Evolutionary conservation across 2,888 invertebrate species (phyloP).

Genomic region (Drosophila suboccidentalis): DNA sequence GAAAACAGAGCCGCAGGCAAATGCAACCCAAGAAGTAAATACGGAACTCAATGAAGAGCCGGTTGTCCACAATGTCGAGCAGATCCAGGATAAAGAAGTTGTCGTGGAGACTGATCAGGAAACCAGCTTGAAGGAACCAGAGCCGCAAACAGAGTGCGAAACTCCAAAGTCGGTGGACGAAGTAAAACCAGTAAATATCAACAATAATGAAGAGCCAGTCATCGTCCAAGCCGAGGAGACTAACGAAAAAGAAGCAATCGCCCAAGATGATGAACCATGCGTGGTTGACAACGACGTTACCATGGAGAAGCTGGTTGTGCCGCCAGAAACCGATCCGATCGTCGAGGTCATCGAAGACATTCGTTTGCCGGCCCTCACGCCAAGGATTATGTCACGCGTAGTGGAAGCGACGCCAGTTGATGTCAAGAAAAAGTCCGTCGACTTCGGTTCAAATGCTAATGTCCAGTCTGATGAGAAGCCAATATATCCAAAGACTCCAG

Average conservation of each 20-base stretch:
- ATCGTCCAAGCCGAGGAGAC: neutral
- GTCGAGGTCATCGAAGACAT: neutral
- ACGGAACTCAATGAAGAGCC: neutral
- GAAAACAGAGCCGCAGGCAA: neutral
- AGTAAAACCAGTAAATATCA: neutral
- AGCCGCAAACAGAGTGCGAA: neutral
- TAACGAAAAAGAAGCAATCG: neutral
- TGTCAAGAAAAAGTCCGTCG: conserved; percentile 46
- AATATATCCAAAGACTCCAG: conserved; percentile 78
- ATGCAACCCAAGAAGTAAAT: neutral
- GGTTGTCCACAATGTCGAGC: neutral
- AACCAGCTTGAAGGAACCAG: neutral
- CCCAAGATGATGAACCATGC: neutral
- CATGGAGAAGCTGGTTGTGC: neutral
- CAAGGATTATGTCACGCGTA: conserved; percentile 6
- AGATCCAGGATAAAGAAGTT: neutral
- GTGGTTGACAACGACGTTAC: neutral
- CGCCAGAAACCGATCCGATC: neutral
- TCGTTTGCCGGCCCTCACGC: conserved; percentile 21
- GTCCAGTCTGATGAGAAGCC: conserved; percentile 51
- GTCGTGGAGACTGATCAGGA: neutral
- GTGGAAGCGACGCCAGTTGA: conserved; percentile 7
- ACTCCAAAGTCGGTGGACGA: neutral
- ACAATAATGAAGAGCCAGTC: neutral
- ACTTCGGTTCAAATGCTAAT: conserved; percentile 50